Evolutionary conservation across 2,113 vertebrate genomes (phyloP).

Genomic region (Rhegmatorhina hoffmannsi): DNA sequence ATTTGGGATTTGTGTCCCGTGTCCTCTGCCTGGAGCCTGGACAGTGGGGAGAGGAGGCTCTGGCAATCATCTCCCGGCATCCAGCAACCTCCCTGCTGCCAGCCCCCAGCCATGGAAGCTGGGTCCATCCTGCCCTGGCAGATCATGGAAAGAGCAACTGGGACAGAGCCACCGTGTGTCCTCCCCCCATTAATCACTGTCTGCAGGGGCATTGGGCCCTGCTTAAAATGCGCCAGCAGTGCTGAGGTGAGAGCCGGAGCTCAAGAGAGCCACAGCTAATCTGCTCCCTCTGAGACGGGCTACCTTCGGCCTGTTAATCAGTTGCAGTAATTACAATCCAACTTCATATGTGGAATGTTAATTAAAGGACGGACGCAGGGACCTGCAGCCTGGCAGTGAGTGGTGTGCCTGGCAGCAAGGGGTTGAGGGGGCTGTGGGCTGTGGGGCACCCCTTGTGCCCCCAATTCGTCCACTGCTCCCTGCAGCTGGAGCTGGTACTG

Average conservation of each 20-base stretch:
- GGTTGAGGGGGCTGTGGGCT: not conserved
- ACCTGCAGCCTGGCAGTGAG: not conserved
- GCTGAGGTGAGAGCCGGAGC: slow-evolving; percentile 66
- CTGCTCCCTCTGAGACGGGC: slow-evolving; percentile 78
- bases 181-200: slow-evolving; percentile 74
- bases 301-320: slow-evolving; percentile 83
- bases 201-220: slow-evolving; percentile 34
- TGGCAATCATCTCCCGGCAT: fast-evolving
- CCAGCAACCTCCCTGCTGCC: not conserved
- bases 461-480: not conserved
- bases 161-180: slow-evolving; percentile 49
- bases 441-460: not conserved
- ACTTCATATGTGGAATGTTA: slow-evolving; percentile 75
- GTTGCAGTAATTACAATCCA: slow-evolving; percentile 84
- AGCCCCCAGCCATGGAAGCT: fast-evolving
- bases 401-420: not conserved
- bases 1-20: fast-evolving
- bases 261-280: slow-evolving; percentile 74
- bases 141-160: not conserved
- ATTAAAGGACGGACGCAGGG: slow-evolving; percentile 49
- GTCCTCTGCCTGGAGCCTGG: not conserved
- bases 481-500: not conserved
- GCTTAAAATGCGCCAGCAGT: slow-evolving; percentile 77
- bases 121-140: not conserved
- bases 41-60: not conserved